Base-by-base conservation (phyloP, 2,888 invertebrate genomes). In the Troides aeacus region DNA sequence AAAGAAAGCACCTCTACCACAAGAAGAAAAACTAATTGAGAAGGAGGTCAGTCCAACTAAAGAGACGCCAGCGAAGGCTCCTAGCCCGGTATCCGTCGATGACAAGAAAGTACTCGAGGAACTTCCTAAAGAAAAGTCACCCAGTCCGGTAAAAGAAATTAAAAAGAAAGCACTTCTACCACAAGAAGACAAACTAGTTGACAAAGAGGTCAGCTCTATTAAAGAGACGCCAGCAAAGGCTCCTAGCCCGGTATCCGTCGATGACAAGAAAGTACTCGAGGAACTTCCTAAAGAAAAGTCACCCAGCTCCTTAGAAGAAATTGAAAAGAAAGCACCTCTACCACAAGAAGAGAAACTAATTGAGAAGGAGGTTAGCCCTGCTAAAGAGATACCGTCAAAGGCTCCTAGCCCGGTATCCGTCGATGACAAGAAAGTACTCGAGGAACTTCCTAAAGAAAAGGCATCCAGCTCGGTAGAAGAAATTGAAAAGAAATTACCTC, bases 371-470 rank as follows among this genome's bases (percentile, higher is more conserved):
- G 53, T 17, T 0, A 17, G 50, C 4, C 5, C 30, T 6, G n/a
- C 7, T 12, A 10, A 30, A 1, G 60, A 24, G n/a, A 17, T 0
- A 0, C 3, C n/a, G 30, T 18, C 59, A 18, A 30, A 30, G 60
- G 66, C 50, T 17, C 59, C 50, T 15, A 66, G 66, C 42, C 66
- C 66, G 0, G 8, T 64, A 1, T 18, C n/a, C 1, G n/a, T n/a
- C 10, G 64, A 64, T n/a, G 53, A 50, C 7, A 64, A 64, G 57
- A 24, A 18, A 21, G 0, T 4, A 18, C 0, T 17, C 56, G 18
- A 30, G 23, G 4, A 64, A 59, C 15, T 39, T 23, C 21, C 17
- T 57, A 61, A 63, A 12, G 64, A 72, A 1, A 74, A 73, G 15
- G 30, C 46, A 21, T 23, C 56, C 0, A 72, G 66, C 30, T 70